Evolutionary conservation across 2,797 vertebrate species (phyloP).

Genomic region (Gallinago nigripennis): DNA sequence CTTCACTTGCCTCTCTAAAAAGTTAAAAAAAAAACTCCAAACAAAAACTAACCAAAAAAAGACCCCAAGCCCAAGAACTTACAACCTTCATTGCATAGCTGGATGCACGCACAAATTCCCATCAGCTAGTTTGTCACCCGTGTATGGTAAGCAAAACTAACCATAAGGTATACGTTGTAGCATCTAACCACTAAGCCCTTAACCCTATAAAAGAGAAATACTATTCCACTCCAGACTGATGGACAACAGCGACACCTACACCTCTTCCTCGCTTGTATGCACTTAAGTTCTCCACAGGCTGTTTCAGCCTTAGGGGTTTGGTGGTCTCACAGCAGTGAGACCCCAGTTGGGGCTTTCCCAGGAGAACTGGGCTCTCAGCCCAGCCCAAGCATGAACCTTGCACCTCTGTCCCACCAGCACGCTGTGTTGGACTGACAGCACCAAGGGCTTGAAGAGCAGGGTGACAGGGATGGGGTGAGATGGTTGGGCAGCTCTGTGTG

Average conservation of each 20-base stretch:
- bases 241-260: background rate
- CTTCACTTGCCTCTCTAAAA: background rate
- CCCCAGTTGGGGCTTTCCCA: no score
- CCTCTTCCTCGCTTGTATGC: accelerated
- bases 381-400: background rate
- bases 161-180: accelerated
- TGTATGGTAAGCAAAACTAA: background rate
- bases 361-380: background rate
- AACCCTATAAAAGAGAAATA: background rate
- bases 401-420: accelerated
- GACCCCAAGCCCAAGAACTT: background rate
- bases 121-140: background rate
- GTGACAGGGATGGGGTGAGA: background rate
- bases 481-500: accelerated
- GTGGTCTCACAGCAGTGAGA: background rate
- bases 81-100: background rate
- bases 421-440: background rate
- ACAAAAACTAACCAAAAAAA: background rate
- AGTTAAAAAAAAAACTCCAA: background rate
- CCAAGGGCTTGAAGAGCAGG: background rate
- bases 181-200: background rate
- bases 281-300: background rate
- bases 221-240: background rate
- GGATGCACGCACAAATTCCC: background rate
- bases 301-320: background rate